Evolutionary conservation across 1,140 invertebrate genomes (phyloP).

Genomic region (Anoplophora glabripennis): DNA sequence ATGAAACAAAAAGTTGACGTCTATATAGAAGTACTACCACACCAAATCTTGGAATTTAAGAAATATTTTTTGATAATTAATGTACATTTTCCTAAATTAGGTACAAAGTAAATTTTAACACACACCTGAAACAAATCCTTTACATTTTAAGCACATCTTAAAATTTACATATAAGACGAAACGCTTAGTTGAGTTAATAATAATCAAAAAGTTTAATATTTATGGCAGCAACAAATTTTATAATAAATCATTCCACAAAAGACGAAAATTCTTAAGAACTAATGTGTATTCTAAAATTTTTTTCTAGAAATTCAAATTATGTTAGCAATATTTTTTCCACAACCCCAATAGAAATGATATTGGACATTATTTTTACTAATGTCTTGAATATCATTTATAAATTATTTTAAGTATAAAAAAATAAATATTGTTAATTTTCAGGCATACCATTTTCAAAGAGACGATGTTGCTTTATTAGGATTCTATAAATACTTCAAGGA

Average conservation of each 20-base stretch:
- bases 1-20: too few relatives aligned
- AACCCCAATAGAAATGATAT: neutral
- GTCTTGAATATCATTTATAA: neutral
- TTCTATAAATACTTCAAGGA: conserved; percentile 70
- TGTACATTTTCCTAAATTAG: too few relatives aligned
- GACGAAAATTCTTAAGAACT: neutral
- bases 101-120: too few relatives aligned
- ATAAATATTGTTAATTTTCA: conserved; percentile 38
- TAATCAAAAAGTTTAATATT: too few relatives aligned
- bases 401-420: neutral
- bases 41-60: too few relatives aligned
- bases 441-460: conserved; percentile 76
- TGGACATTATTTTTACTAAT: neutral
- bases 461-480: conserved; percentile 75
- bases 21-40: too few relatives aligned
- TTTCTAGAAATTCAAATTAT: neutral
- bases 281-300: neutral
- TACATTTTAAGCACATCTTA: too few relatives aligned
- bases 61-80: too few relatives aligned
- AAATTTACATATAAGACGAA: too few relatives aligned
- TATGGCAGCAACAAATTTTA: too few relatives aligned
- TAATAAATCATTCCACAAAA: neutral
- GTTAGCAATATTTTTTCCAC: neutral
- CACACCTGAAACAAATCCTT: too few relatives aligned
- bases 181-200: too few relatives aligned